These are phyloP conservation scores for Odontocolon sp. DNA, from an alignment of 2,888 invertebrate genomes.

Conservation along the genomic window DNA sequence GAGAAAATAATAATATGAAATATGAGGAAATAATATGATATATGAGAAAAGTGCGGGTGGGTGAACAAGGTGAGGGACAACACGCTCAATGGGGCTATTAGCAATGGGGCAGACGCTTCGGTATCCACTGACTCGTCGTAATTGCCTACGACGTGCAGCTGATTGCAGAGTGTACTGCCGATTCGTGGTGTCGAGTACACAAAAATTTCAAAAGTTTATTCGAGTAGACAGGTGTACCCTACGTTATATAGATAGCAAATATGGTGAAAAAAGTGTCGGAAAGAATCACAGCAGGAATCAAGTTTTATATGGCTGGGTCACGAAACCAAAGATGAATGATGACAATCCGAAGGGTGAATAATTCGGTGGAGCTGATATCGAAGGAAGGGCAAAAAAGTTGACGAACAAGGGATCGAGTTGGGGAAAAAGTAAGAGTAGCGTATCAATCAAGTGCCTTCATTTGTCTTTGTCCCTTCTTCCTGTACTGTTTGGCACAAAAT, in stretches of 20 bases:
- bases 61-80: background rate
- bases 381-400: constrained; percentile 14
- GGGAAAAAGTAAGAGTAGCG: background rate
- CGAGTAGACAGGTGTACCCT: background rate
- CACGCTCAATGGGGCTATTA: constrained; percentile 33
- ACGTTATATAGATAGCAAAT: too few relatives aligned
- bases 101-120: constrained; percentile 46
- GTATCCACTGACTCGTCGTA: constrained; percentile 50
- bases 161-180: constrained; percentile 32
- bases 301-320: constrained; percentile 22
- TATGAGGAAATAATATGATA: too few relatives aligned
- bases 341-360: constrained; percentile 26
- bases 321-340: constrained; percentile 35
- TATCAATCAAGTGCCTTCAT: background rate
- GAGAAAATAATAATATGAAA: too few relatives aligned
- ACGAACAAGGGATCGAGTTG: constrained; percentile 6
- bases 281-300: background rate
- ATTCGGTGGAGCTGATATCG: constrained; percentile 9
- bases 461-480: background rate
- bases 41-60: constrained; percentile 20
- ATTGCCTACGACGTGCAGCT: constrained; percentile 47
- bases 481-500: too few relatives aligned
- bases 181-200: background rate
- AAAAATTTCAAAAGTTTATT: constrained; percentile 24
- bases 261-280: background rate